Conservation (phyloP, 2,888 invertebrate species). For the Parnassius apollo region DNA sequence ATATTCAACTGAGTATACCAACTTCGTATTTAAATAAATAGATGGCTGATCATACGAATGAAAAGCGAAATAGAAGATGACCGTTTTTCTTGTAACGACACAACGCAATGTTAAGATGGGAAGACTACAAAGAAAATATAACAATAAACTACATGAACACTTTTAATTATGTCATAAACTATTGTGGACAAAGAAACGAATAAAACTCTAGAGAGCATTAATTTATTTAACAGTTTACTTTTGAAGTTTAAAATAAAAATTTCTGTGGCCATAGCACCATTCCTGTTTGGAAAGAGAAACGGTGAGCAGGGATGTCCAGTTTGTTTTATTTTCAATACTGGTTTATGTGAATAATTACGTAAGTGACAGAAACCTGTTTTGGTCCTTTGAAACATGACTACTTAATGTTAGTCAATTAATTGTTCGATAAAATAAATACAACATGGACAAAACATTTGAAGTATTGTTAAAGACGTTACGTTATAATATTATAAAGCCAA, state of each 20-base stretch:
- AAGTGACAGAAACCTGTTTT: slow-evolving; percentile 17
- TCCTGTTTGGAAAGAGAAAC: slow-evolving; percentile 13
- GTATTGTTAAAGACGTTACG: too few species aligned
- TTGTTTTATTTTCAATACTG: slow-evolving; percentile 33
- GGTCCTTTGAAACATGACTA: slow-evolving; percentile 4
- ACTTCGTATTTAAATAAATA: too few species aligned
- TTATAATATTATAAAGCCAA: too few species aligned
- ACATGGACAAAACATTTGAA: too few species aligned
- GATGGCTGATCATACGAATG: too few species aligned
- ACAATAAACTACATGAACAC: not conserved
- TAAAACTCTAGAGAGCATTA: slow-evolving; percentile 36
- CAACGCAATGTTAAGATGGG: too few species aligned
- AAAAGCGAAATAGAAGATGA: too few species aligned
- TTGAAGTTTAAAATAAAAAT: slow-evolving; percentile 49
- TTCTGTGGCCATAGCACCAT: not conserved
- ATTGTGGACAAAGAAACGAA: slow-evolving; percentile 31
- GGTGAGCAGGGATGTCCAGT: slow-evolving; percentile 5
- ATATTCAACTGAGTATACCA: too few species aligned
- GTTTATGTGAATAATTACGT: slow-evolving; percentile 23
- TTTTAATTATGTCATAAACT: slow-evolving; percentile 1
- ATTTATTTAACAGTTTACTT: slow-evolving; percentile 39
- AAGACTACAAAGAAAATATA: not conserved
- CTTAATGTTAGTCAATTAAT: not conserved
- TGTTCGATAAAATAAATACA: too few species aligned
- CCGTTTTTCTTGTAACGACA: too few species aligned